Conservation (phyloP, 2,888 invertebrate genomes). For the Eledona agricola region DNA sequence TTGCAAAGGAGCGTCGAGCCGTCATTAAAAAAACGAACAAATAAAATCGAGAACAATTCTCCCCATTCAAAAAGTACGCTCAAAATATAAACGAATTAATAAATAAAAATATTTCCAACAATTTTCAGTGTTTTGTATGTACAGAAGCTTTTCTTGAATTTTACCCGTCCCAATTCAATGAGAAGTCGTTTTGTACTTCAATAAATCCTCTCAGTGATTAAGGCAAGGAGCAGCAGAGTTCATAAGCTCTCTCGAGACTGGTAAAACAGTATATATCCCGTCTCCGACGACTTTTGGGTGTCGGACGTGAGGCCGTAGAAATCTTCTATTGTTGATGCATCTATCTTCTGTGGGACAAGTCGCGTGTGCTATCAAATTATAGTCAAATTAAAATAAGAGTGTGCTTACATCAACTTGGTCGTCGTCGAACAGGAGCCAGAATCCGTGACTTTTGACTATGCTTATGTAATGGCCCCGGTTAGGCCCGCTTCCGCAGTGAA, state of each 20-base stretch:
- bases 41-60: conserved; percentile 1
- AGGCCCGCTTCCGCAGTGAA: conserved; percentile 99
- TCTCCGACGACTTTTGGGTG: conserved; percentile 98
- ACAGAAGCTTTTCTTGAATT: conserved; percentile 20
- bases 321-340: conserved; percentile 98
- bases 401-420: conserved; percentile 99
- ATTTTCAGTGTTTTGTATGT: conserved; percentile 20
- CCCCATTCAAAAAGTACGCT: conserved; percentile 2
- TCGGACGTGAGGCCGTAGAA: conserved; percentile 99
- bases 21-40: conserved; percentile 1
- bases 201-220: conserved; percentile 36
- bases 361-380: conserved; percentile 33
- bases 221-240: conserved; percentile 44
- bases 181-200: conserved; percentile 34
- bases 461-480: conserved; percentile 99
- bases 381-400: too few relatives aligned
- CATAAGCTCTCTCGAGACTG: conserved; percentile 74
- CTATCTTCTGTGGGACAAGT: conserved; percentile 91
- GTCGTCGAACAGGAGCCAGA: conserved; percentile 99
- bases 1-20: conserved; percentile 17
- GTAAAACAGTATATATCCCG: conserved; percentile 99
- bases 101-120: conserved; percentile 36
- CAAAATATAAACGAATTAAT: conserved; percentile 14
- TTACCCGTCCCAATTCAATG: conserved; percentile 36
- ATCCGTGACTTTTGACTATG: conserved; percentile 98